Conservation (phyloP, 1,140 invertebrate genomes). For the Lepidurus packardi region DNA sequence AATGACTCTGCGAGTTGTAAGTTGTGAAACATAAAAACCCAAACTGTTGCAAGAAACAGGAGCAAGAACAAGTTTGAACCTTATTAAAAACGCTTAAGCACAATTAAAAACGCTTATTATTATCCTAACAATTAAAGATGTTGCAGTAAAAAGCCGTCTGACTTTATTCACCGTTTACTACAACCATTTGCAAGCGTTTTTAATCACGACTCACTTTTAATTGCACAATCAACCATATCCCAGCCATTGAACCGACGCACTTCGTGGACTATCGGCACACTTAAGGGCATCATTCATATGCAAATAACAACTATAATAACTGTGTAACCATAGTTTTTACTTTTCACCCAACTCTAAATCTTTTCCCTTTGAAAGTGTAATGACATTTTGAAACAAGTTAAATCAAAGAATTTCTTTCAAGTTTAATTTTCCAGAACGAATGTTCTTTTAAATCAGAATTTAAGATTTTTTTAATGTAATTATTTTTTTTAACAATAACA, state of each 20-base stretch:
- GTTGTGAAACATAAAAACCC: too few relatives aligned
- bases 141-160: neutral
- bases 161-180: neutral
- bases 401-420: too few relatives aligned
- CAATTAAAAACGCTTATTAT: neutral
- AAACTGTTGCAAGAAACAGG: too few relatives aligned
- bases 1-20: too few relatives aligned
- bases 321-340: neutral
- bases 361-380: neutral
- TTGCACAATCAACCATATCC: neutral
- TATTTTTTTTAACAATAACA: too few relatives aligned
- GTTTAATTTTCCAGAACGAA: too few relatives aligned
- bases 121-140: neutral
- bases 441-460: too few relatives aligned
- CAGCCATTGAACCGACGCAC: neutral
- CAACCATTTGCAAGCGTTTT: neutral
- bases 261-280: neutral
- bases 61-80: too few relatives aligned
- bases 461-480: too few relatives aligned
- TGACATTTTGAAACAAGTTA: too few relatives aligned
- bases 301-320: neutral
- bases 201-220: neutral
- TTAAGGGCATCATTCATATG: neutral
- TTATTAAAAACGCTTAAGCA: neutral
- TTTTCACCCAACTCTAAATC: neutral